Evolutionary conservation across 2,113 vertebrate genomes (phyloP).

Genomic region (Pollachius pollachius): DNA sequence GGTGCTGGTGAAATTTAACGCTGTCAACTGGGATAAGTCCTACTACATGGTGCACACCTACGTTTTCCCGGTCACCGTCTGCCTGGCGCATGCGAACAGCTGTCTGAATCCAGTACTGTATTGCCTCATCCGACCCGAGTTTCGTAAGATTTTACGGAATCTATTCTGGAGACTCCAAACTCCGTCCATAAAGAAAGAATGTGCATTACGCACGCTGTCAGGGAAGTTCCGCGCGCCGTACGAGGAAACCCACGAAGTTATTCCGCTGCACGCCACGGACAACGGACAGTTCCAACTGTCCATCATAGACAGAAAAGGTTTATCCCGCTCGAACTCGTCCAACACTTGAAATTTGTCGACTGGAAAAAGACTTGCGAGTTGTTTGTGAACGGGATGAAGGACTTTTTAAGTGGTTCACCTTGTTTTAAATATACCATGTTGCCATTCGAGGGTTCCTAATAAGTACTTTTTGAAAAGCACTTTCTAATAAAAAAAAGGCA

Average conservation of each 20-base stretch:
- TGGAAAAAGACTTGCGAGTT: not conserved
- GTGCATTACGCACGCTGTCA: slow-evolving; percentile 57
- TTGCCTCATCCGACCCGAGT: slow-evolving; percentile 77
- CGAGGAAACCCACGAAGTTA: slow-evolving; percentile 41
- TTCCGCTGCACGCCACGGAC: slow-evolving; percentile 53
- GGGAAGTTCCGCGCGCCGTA: slow-evolving; percentile 33
- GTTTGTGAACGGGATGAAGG: no score
- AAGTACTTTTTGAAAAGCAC: no score
- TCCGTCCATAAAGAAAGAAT: slow-evolving; percentile 41
- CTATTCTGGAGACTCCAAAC: slow-evolving; percentile 67
- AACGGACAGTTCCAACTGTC: slow-evolving; percentile 53
- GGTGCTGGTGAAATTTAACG: slow-evolving; percentile 78
- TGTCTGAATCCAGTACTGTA: slow-evolving; percentile 79
- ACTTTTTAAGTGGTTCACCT: not conserved
- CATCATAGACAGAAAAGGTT: slow-evolving; percentile 46
- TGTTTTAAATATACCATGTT: not conserved
- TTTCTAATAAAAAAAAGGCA: no score
- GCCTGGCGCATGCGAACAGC: slow-evolving; percentile 78
- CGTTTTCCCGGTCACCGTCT: slow-evolving; percentile 77
- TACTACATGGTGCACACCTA: slow-evolving; percentile 78
- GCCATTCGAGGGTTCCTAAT: no score
- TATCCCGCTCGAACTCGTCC: slow-evolving; percentile 18
- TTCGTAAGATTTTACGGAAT: slow-evolving; percentile 69
- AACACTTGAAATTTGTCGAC: not conserved
- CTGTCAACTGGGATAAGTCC: slow-evolving; percentile 68